These are phyloP conservation scores for Acanthosepion esculentum DNA, from an alignment of 2,888 invertebrate genomes.

Conservation along the genomic window DNA sequence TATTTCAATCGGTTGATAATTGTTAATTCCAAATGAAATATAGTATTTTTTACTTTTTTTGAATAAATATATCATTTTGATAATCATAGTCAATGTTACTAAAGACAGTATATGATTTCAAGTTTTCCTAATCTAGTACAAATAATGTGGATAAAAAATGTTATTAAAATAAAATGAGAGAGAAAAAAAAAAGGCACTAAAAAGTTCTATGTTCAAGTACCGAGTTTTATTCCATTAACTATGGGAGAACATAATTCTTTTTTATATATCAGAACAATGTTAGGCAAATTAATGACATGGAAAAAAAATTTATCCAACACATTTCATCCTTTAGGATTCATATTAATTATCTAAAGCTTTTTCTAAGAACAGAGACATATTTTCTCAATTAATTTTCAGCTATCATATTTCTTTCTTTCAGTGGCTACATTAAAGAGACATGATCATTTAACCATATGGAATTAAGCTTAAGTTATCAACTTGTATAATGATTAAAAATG, in stretches of 20 bases:
- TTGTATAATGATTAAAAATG: background rate
- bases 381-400: background rate
- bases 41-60: background rate
- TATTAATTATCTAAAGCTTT: too few species aligned
- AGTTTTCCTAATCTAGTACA: too few species aligned
- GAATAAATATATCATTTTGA: background rate
- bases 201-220: background rate
- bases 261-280: too few species aligned
- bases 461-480: background rate
- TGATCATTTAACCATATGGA: background rate
- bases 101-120: background rate
- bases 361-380: too few species aligned
- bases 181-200: background rate
- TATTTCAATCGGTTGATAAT: background rate
- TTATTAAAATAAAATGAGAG: background rate
- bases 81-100: background rate
- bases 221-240: background rate
- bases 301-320: too few species aligned
- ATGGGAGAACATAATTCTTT: too few species aligned
- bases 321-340: too few species aligned
- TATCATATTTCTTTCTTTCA: background rate
- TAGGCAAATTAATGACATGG: too few species aligned
- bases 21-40: background rate
- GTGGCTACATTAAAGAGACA: background rate
- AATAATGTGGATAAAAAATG: background rate